These are phyloP conservation scores for Myiotriccus ornatus DNA, from an alignment of 2,797 vertebrate genomes.

Conservation along the genomic window DNA sequence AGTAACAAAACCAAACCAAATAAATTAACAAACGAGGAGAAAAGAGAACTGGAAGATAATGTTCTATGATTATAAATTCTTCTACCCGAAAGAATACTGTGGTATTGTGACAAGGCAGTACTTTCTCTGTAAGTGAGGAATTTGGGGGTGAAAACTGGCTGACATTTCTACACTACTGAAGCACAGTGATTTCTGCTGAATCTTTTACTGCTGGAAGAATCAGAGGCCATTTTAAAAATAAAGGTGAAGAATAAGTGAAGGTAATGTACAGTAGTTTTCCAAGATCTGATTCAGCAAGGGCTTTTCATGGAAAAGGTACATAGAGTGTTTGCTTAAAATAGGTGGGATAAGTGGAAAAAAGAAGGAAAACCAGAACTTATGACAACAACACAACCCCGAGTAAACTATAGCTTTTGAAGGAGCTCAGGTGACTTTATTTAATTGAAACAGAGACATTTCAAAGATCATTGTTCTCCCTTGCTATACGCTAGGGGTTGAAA, in stretches of 20 bases:
- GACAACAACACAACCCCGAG: not conserved
- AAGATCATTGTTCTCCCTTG: not conserved
- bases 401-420: not conserved
- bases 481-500: not conserved
- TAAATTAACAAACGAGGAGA: rapidly evolving
- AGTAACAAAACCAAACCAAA: not conserved
- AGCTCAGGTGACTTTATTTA: not conserved
- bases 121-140: not conserved
- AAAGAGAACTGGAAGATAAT: not conserved
- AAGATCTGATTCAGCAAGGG: not conserved
- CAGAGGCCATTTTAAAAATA: not conserved
- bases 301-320: not conserved
- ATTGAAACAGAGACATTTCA: not conserved
- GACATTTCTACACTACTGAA: not conserved
- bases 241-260: not conserved
- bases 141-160: not conserved
- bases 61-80: not conserved
- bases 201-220: not conserved
- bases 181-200: not conserved
- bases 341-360: not conserved
- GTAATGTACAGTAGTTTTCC: not conserved
- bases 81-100: not conserved
- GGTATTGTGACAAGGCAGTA: not conserved
- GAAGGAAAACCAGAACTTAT: not conserved
- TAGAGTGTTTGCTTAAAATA: not conserved